Evolutionary conservation across 2,113 vertebrate species (phyloP).

Genomic region (Regulus satrapa): DNA sequence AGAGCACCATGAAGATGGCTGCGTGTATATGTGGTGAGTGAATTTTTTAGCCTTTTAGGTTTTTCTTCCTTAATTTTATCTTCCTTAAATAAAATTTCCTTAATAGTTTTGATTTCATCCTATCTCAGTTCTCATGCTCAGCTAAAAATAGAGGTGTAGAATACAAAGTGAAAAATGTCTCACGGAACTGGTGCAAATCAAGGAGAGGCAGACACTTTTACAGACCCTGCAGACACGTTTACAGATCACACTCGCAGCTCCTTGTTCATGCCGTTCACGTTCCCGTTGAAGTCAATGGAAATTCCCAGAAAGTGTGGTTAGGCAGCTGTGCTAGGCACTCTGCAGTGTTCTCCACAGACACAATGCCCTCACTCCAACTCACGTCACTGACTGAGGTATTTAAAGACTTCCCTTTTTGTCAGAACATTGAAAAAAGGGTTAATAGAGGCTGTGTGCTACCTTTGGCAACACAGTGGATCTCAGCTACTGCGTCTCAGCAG

Average conservation of each 20-base stretch:
- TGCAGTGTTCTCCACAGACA: background rate
- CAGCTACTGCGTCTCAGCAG: background rate
- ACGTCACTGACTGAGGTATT: background rate
- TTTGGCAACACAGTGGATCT: rapidly evolving
- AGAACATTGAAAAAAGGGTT: background rate
- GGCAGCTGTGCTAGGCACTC: background rate
- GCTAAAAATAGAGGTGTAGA: background rate
- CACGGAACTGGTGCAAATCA: background rate
- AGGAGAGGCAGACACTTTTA: background rate
- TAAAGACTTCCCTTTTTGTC: background rate
- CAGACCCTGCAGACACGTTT: background rate
- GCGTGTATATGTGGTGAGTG: rapidly evolving
- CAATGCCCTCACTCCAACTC: background rate
- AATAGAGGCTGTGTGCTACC: background rate
- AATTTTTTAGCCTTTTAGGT: background rate
- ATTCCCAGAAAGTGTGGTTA: background rate
- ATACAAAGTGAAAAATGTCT: background rate
- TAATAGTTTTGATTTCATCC: background rate
- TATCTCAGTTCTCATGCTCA: background rate
- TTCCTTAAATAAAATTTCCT: background rate
- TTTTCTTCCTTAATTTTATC: background rate
- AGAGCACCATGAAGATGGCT: background rate
- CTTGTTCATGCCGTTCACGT: background rate
- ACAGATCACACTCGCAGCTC: background rate
- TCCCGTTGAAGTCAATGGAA: background rate